Evolutionary conservation across 2,797 vertebrate species (phyloP).

Genomic region (Fistularia commersonii): DNA sequence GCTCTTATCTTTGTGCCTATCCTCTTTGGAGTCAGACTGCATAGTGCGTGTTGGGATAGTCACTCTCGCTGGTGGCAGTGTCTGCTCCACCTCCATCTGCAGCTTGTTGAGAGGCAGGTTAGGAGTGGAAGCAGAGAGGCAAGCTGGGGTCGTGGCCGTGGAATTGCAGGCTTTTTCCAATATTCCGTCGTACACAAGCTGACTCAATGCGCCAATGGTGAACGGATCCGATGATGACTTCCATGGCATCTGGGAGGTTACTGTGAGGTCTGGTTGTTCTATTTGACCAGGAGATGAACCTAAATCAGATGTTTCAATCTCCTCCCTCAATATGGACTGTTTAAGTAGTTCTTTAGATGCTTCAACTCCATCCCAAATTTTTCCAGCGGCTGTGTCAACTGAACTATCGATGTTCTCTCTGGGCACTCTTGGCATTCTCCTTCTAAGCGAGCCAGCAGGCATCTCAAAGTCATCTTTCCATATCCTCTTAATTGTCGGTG

Average conservation of each 20-base stretch:
- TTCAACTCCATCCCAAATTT: conserved; percentile 50
- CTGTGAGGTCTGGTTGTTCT: conserved; percentile 84
- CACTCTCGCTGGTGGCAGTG: conserved; percentile 14
- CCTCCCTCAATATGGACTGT: conserved; percentile 42
- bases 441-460: conserved; percentile 46
- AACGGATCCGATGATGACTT: conserved; percentile 49
- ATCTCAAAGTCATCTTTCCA: conserved; percentile 58
- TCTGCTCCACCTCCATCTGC: conserved; percentile 39
- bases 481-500: conserved; percentile 31
- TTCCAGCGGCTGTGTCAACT: conserved; percentile 47
- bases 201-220: conserved; percentile 67
- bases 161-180: conserved; percentile 90
- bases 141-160: conserved; percentile 45
- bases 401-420: conserved; percentile 43
- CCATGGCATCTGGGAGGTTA: conserved; percentile 73
- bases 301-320: conserved; percentile 50
- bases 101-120: conserved; percentile 73
- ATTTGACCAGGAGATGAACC: conserved; percentile 58
- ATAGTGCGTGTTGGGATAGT: conserved; percentile 37
- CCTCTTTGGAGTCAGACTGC: conserved; percentile 61
- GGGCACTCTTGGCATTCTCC: conserved; percentile 40
- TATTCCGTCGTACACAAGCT: conserved; percentile 92
- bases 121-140: conserved; percentile 51
- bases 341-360: conserved; percentile 38
- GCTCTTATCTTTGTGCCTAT: conserved; percentile 82